Base-by-base conservation (phyloP, 2,888 invertebrate genomes). In the Clivina fossor region DNA sequence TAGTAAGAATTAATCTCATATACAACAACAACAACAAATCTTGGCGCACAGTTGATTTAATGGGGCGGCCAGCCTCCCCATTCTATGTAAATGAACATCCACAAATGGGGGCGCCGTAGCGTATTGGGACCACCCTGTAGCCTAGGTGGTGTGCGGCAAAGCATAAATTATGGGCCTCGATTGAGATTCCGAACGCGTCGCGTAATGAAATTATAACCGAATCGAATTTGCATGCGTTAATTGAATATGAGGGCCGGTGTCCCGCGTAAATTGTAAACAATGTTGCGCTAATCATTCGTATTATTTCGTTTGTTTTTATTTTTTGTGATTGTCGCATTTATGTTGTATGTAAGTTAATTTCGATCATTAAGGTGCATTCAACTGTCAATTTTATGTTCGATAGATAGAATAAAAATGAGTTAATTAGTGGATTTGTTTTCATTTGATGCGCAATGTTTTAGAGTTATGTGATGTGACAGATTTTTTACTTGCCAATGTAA, bases 41-140 rank as follows among this genome's bases (percentile, higher is more conserved):
- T n/a, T n/a, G n/a, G n/a, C n/a, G n/a, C n/a, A n/a, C n/a, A n/a
- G 26, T 22, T 47, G 47, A 47, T 35, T 47, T 47, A 47, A 35
- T 47, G 47, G 3, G 18, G n/a, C n/a, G n/a, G n/a, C n/a, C n/a
- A n/a, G n/a, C 13, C 20, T 48, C 48, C 48, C 48, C 19, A 48
- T 48, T 48, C 48, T 48, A 48, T 48, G 48, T 37, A 48, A 48
- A 48, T 48, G 35, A 41, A 11, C n/a, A n/a, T n/a, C n/a, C n/a
- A n/a, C n/a, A n/a, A n/a, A n/a, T n/a, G n/a, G n/a, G n/a, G n/a
- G n/a, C n/a, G n/a, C n/a, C n/a, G n/a, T n/a, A n/a, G n/a, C n/a
- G n/a, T n/a, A n/a, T n/a, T 35, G 35, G 35, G 48, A 48, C 48
- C 48, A 48, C 48, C 48, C 48, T 37, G 48, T 48, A 48, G 48